Percentiles rank a stretch among this genome's conserved stretches.
Conservation (phyloP, 2,113 vertebrate genomes). For the Callaeas wilsoni region DNA sequence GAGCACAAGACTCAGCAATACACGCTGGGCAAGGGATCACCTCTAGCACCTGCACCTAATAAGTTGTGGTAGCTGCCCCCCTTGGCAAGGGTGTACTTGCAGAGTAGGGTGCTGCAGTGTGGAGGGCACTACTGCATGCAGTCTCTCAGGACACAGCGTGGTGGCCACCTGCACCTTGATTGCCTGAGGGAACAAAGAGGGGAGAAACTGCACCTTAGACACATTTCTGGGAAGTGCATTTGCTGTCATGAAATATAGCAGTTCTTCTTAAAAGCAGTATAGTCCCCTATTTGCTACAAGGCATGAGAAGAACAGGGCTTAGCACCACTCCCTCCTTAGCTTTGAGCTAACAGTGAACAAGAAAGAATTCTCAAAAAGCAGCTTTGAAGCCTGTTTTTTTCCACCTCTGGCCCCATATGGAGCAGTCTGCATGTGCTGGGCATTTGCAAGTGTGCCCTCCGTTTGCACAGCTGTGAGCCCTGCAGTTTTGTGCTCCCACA, state of each 20-base stretch:
- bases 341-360: background rate
- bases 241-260: background rate
- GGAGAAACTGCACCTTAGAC: background rate
- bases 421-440: background rate
- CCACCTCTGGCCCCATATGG: background rate
- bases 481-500: background rate
- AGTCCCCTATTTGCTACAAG: background rate
- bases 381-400: background rate
- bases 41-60: accelerated
- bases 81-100: no score
- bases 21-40: background rate
- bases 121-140: accelerated
- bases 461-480: slow-evolving; percentile 12
- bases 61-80: background rate
- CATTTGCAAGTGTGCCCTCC: background rate
- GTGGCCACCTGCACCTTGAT: background rate
- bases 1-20: background rate
- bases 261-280: background rate
- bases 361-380: background rate
- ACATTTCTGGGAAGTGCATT: background rate
- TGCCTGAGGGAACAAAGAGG: background rate
- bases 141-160: accelerated
- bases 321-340: background rate
- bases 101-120: background rate
- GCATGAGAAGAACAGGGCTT: background rate